Base-by-base conservation (phyloP, 2,888 invertebrate genomes). In the Eristalis arbustorum region DNA sequence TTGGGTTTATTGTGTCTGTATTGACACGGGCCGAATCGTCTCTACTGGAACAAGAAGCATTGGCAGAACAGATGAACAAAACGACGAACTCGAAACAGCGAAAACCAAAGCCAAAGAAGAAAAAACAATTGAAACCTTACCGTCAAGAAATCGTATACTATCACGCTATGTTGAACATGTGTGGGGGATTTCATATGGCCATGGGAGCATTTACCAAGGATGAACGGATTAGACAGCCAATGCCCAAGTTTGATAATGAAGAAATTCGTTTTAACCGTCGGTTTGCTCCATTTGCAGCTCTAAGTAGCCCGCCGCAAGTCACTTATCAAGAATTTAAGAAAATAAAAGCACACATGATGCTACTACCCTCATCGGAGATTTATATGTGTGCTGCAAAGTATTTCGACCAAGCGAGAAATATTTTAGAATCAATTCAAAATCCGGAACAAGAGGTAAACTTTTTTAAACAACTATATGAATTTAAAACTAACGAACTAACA, bases 111-210 rank as follows among this genome's bases (percentile, higher is more conserved):
- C 89, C 93, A 88, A 91, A 93, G 92, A 91, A 93, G 92, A 91
- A 94, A 93, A 90, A 94, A 93, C 90, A 96, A 94, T 93, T 97
- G 95, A 92, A 96, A 95, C 90, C 96, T 0, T 96, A 97, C 90
- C 96, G 96, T 34, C 94, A 95, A 84, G 98, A 99, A 91, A 96
- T 97, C 62, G 94, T 97, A n/a, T 94, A 97, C 92, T 96, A 96
- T 90, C 98, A 98, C 92, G 98, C 98, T 0, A 94, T 98, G 93
- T 98, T 98, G 92, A 97, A 97, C 91, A 96, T 99, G 94, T 98
- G 98, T 92, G 98, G 98, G 1, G 99, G 98, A 6, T 98, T 97
- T 92, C 98, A 97, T 91, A 98, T 98, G 96, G 98, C 98, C n/a
- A 94, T 98, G 90, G 95, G 97, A 73, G 98, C 97, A 1, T 96